Base-by-base conservation (phyloP, 2,113 vertebrate species). In the Xenus cinereus region DNA sequence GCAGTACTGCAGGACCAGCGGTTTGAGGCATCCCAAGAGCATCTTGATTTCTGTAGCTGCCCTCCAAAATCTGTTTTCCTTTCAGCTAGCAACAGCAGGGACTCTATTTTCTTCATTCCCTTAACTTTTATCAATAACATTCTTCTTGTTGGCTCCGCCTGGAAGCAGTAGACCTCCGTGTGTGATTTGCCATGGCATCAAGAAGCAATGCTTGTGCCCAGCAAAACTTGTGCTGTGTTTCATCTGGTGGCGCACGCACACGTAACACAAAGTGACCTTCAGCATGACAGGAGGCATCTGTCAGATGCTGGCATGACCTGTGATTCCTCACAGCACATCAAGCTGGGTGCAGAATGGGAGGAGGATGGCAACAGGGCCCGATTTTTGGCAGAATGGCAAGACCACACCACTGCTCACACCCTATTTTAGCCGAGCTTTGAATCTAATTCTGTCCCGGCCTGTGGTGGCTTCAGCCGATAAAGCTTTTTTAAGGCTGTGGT, bases 331-430 rank as follows among this genome's bases (percentile, higher is more conserved):
- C n/a, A 73, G n/a, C 9, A 21, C 32, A 43, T 54, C 59, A 48
- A 37, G 20, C 23, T 0, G 0, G 27, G 12, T 6, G 10, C 45
- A 76, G 37, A 27, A 68, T 10, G 16, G 48, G 28, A 85, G 32
- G 22, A 59, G 35, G n/a, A 4, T 41, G 53, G 30, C 15, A 72
- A 22, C 4, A 37, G 20, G 23, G 26, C 10, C 60, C 1, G 0
- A 12, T 27, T 76, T 90, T 39, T 73, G 48, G 59, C 30, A 41
- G 30, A 32, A 39, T 3, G 3, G 48, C 37, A 54, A 20, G 39
- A 12, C 19, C 26, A 24, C 3, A 0, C 6, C 51, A 3, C 48
- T 28, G 24, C 32, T 15, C 9, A 10, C 10, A 4, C 1, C 0
- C 20, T 20, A 8, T 12, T 63, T 50, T 19, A 43, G 16, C 30